Conservation (phyloP, 2,888 invertebrate species). For the Euproctis similis region DNA sequence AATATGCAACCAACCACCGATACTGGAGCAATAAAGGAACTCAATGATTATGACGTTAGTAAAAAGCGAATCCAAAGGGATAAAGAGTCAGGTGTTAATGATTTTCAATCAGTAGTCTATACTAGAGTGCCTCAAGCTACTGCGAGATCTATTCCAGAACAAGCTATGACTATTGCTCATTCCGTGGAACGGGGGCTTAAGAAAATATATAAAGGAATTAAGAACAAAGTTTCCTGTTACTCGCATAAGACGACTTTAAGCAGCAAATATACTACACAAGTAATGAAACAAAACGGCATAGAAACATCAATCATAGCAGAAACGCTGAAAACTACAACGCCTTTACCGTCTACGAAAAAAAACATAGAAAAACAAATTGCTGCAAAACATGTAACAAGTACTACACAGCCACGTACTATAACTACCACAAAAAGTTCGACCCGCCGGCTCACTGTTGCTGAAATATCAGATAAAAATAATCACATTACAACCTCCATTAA, state of each 20-base stretch:
- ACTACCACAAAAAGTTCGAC: background rate
- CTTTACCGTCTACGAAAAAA: background rate
- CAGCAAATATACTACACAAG: background rate
- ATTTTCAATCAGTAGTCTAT: background rate
- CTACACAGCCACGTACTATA: background rate
- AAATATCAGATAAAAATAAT: background rate
- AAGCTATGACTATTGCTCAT: slow-evolving; percentile 26
- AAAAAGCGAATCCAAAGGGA: background rate
- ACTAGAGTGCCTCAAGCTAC: slow-evolving; percentile 16
- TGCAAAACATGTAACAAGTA: background rate
- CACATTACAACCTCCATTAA: background rate
- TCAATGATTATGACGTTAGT: too few species aligned
- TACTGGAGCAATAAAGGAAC: background rate
- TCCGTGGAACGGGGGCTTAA: slow-evolving; percentile 35
- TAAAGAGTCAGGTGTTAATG: background rate
- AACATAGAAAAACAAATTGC: background rate
- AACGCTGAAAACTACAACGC: background rate
- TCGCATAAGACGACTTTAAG: slow-evolving; percentile 20
- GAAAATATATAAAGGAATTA: slow-evolving; percentile 33
- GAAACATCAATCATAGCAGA: too few species aligned
- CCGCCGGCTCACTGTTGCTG: background rate
- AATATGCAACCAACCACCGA: background rate
- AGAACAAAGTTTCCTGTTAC: slow-evolving; percentile 31
- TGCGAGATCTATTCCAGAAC: slow-evolving; percentile 29
- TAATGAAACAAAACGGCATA: too few species aligned